phyloP scores from a whole-genome alignment of 2,797 vertebrate species.

The Diglossa cyanea region DNA sequence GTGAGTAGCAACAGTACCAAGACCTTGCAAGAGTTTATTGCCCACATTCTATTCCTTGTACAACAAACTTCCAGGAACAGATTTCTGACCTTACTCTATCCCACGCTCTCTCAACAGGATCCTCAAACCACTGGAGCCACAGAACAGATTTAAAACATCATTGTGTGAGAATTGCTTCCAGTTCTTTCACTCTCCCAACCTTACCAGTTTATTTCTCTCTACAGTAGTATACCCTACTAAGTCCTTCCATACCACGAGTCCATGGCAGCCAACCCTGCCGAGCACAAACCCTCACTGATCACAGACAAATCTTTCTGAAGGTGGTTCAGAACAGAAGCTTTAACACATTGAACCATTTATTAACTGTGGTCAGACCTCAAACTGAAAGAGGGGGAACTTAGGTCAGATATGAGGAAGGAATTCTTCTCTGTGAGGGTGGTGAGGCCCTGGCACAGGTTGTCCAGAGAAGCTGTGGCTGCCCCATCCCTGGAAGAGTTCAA shows the following conservation, averaged over 20 bases:
- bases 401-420: neutral
- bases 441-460: rapidly evolving
- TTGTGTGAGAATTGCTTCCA: neutral
- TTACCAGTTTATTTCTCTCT: neutral
- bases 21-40: neutral
- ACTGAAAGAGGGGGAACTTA: neutral
- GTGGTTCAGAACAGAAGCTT: neutral
- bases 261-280: neutral
- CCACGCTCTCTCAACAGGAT: neutral
- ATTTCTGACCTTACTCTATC: neutral
- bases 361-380: neutral
- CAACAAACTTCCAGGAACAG: neutral
- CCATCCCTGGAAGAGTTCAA: neutral
- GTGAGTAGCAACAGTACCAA: neutral
- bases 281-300: neutral
- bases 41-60: neutral
- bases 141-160: neutral
- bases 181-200: neutral
- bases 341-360: neutral
- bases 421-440: neutral
- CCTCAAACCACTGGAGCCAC: neutral
- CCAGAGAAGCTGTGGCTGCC: neutral
- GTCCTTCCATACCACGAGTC: neutral
- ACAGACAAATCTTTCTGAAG: neutral
- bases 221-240: neutral